Base-by-base conservation (phyloP, 1,140 invertebrate genomes). In the Conus betulinus region DNA sequence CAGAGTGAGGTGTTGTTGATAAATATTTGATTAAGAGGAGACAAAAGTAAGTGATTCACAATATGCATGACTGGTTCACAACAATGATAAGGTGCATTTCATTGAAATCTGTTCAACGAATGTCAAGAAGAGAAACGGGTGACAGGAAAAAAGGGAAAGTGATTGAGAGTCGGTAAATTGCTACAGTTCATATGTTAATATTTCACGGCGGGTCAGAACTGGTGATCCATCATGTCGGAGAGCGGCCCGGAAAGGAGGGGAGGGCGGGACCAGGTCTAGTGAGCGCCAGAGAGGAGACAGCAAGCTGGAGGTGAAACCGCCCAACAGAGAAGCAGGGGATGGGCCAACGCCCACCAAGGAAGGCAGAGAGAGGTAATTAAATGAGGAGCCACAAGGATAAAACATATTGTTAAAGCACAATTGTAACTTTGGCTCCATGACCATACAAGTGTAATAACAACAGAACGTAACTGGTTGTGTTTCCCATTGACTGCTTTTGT, bases 301-400 rank as follows among this genome's bases (percentile, higher is more conserved):
- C 27, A 79, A 85, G 84, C 84, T 60, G 81, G 88, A 89, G 89
- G 85, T 88, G 74, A 87, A 60, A 39, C 78, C 84, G 57, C 79
- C 84, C 6, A 60, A 88, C 82, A 82, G 71, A 52, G 85, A 39
- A 23, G 82, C 87, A 78, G 89, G 89, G 27, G 85, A 90, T 82
- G 87, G 85, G 52, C 63, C 79, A 39, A 27, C 27, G 7, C 71
- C 23, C n/a, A 57, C 52, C 71, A 84, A 82, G 55, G 71, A 84
- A 78, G 60, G 82, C 8, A 76, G 84, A 55, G 78, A 84, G 55
- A 89, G 60, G 88, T 89, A 84, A 17, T 25, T 78, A 60, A 11
- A 60, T 39, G 3, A 1, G 39, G 39, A 39, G 3, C 3, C 39
- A 39, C 39, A 39, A 39, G 39, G 39, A 39, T 39, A 39, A 39